Evolutionary conservation across 2,113 vertebrate species (phyloP).

Genomic region (Tylochromis polylepis): DNA sequence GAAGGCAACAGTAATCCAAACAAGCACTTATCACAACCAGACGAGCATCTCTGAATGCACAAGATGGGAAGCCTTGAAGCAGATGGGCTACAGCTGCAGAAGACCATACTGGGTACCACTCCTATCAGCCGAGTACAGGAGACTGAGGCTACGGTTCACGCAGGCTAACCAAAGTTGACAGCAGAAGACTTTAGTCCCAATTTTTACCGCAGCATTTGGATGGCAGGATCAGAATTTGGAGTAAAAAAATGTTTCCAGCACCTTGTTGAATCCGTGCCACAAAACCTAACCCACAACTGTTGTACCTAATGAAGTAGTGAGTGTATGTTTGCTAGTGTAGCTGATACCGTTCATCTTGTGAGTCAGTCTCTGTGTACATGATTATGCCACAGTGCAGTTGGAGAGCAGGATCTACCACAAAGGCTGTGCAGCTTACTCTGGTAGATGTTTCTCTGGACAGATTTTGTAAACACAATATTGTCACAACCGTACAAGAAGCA

Average conservation of each 20-base stretch:
- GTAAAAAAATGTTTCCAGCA: neutral
- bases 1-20: neutral
- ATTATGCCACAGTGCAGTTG: neutral
- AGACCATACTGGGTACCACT: neutral
- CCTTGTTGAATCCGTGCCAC: neutral
- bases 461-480: neutral
- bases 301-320: neutral
- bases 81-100: neutral
- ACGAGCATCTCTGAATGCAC: neutral
- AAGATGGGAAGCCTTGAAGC: neutral
- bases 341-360: neutral
- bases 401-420: neutral
- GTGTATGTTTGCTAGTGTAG: neutral
- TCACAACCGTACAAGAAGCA: neutral
- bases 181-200: neutral
- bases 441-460: neutral
- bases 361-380: neutral
- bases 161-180: neutral
- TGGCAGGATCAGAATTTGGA: neutral
- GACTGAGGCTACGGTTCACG: neutral
- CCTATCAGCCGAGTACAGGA: neutral
- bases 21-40: neutral
- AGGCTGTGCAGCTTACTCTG: neutral
- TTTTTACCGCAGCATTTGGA: neutral
- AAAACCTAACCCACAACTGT: neutral